Conservation (phyloP, 2,113 vertebrate genomes). For the Ctenomys sociabilis region DNA sequence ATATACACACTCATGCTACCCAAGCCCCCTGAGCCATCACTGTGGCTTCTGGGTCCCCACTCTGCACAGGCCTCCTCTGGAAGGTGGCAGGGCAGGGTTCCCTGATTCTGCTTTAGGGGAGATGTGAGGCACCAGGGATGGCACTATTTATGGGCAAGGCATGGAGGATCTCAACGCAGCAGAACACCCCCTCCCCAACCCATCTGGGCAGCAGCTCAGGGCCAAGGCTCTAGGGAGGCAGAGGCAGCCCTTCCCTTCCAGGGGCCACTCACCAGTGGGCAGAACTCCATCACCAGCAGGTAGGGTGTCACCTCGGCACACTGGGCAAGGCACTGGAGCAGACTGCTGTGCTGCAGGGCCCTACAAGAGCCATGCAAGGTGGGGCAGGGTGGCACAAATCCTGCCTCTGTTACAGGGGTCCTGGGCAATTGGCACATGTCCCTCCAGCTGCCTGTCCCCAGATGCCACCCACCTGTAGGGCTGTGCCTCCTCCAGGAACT, state of each 20-base stretch:
- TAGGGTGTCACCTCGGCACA: conserved; percentile 95
- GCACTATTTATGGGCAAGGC: not conserved
- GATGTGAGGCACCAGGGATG: too few species aligned
- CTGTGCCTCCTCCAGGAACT: conserved; percentile 94
- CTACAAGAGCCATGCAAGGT: conserved; percentile 81
- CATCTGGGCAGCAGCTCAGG: accelerated
- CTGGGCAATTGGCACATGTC: accelerated
- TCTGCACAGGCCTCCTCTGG: not conserved
- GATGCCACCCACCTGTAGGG: conserved; percentile 90
- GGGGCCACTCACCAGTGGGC: conserved; percentile 92
- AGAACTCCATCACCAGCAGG: conserved; percentile 98
- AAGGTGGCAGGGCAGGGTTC: not conserved
- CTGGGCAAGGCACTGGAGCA: conserved; percentile 96
- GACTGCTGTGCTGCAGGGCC: conserved; percentile 93
- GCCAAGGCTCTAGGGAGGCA: accelerated
- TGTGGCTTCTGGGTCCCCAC: accelerated
- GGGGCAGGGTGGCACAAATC: not conserved
- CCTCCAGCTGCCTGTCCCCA: accelerated
- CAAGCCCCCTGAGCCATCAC: accelerated
- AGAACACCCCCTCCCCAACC: not conserved
- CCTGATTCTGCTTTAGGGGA: not conserved
- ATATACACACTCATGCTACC: not conserved
- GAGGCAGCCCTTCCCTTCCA: accelerated
- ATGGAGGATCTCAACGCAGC: not conserved
- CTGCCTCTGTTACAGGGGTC: not conserved